phyloP scores from a whole-genome alignment of 2,113 vertebrate genomes.

The Lanius collurio region DNA sequence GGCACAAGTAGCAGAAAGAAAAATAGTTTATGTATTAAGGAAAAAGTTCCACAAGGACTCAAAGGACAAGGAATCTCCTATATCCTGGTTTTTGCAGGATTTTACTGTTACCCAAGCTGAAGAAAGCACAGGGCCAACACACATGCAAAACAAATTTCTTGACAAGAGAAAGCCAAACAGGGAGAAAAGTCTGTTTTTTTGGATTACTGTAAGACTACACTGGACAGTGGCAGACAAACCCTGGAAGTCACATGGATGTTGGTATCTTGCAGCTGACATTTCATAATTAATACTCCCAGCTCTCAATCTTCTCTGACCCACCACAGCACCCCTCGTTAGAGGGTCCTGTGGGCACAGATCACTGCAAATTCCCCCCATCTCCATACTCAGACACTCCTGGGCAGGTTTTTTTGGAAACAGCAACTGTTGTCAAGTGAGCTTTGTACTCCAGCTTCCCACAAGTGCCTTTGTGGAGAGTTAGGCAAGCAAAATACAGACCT shows the following conservation, averaged over 20 bases:
- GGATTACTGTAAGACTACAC: not conserved
- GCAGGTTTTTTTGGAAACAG: not conserved
- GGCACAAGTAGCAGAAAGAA: not conserved
- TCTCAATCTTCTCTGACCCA: not conserved
- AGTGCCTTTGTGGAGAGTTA: not conserved
- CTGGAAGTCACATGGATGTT: not conserved
- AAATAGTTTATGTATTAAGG: not conserved
- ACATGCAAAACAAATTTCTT: not conserved
- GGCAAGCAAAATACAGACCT: not conserved
- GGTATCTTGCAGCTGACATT: not conserved
- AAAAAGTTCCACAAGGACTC: not conserved
- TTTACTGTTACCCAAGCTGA: not conserved
- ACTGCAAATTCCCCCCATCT: not conserved
- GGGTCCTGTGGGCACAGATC: not conserved
- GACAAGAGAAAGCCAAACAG: not conserved
- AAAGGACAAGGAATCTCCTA: not conserved
- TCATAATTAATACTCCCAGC: not conserved
- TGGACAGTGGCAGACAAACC: not conserved
- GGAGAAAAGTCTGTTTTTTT: not conserved
- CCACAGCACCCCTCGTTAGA: not conserved
- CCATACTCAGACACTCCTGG: not conserved
- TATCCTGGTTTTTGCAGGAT: not conserved
- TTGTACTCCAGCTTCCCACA: not conserved
- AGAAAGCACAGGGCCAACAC: not conserved
- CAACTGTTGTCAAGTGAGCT: not conserved